A percentile compares a stretch with the other conserved stretches of the same genome.
Conservation (phyloP, 2,113 vertebrate genomes). For the Elephas maximus region DNA sequence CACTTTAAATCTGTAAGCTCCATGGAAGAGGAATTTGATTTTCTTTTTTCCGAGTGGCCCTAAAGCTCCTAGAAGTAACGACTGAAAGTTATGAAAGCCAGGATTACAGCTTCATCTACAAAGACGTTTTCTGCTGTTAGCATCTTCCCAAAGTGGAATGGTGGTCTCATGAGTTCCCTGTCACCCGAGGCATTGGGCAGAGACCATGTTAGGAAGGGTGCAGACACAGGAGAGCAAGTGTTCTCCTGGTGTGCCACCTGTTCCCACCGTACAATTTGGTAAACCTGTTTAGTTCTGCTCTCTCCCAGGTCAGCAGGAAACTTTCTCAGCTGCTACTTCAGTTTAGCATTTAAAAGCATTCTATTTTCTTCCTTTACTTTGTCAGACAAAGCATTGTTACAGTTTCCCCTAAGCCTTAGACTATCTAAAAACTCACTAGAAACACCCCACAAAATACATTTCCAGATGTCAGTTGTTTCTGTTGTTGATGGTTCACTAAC, state of each 20-base stretch:
- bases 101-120: not conserved
- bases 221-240: accelerated
- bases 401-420: too few relatives aligned
- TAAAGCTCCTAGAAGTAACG: not conserved
- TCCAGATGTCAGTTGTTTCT: not conserved
- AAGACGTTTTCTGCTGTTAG: too few relatives aligned
- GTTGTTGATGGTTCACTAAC: accelerated
- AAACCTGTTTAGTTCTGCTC: not conserved
- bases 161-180: not conserved
- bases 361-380: not conserved
- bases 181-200: not conserved
- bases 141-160: not conserved
- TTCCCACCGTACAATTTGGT: not conserved
- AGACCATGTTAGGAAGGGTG: not conserved
- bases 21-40: not conserved
- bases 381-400: not conserved
- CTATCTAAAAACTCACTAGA: not conserved
- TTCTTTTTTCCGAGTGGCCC: not conserved
- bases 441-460: not conserved
- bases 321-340: conserved; percentile 88
- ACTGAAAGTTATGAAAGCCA: not conserved
- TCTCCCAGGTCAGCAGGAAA: conserved; percentile 88
- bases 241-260: accelerated
- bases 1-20: conserved; percentile 28
- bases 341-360: conserved; percentile 22